phyloP scores from a whole-genome alignment of 2,888 invertebrate species.

The Seira ritae region DNA sequence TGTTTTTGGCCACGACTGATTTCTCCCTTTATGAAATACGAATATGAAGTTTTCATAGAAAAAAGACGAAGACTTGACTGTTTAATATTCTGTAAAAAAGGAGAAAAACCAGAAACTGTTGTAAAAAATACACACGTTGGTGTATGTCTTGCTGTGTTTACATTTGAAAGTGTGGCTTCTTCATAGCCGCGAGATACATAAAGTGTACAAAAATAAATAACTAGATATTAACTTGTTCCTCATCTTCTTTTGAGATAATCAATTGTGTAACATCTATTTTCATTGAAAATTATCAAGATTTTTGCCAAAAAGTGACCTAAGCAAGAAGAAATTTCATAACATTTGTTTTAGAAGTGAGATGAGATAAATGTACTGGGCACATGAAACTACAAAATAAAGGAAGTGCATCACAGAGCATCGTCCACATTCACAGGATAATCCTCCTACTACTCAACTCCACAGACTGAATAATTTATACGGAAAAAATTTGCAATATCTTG shows the following conservation, averaged over 20 bases:
- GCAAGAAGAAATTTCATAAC: no score
- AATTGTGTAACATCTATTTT: neutral
- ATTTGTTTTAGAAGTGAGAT: no score
- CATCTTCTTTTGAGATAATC: neutral
- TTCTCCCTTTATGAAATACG: neutral
- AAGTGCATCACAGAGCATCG: neutral
- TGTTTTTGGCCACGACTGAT: neutral
- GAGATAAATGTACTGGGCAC: no score
- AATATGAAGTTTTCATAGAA: neutral
- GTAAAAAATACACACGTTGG: neutral
- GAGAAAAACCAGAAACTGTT: constrained; percentile 58
- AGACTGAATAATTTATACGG: neutral
- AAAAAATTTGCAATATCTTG: neutral
- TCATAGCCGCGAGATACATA: neutral
- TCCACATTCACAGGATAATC: neutral
- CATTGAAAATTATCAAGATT: neutral
- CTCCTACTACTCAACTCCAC: neutral
- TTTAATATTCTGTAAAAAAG: constrained; percentile 9
- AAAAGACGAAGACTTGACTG: neutral
- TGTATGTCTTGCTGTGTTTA: constrained; percentile 35
- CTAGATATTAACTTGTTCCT: neutral
- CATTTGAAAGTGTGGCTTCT: constrained; percentile 32
- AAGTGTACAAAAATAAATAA: neutral
- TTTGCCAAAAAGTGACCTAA: neutral
- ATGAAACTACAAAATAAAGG: neutral